Evolutionary conservation across 2,113 vertebrate species (phyloP), one percentile per base, ranked within the genome.

Genomic region (Physeter macrocephalus): DNA sequence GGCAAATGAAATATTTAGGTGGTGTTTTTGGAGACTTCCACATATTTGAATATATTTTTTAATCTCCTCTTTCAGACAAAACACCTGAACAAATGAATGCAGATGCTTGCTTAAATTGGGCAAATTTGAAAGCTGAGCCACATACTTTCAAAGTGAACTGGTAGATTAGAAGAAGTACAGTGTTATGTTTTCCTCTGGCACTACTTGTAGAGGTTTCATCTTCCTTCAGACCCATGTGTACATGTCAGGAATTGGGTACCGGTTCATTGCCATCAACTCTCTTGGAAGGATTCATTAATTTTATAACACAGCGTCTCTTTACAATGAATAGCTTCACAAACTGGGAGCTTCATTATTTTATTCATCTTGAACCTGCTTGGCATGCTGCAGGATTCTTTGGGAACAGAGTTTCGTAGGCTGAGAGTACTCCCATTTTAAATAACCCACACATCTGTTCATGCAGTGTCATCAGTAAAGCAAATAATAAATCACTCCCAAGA

Each of bases 261-360:
- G 23, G 78, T 81, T 95, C 57, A 80, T 94, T 97, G 96, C 97
- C 92, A 97, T 88, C 96, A 97, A 92, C 64, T 64, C 62, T 94
- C 91, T 97, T 96, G 94, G 95, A 98, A 95, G 66, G 74, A 95
- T 95, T 98, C 95, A 95, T 98, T 98, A 97, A 95, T 97, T 98
- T 97, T 93, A 97, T 96, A 98, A 98, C 80, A 96, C 74, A 83
- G 57, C 80, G 80, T 92, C 83, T 94, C 93, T 97, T 94, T 92
- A 84, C 83, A 69, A 93, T 88, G 97, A 98, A 93, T 66, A 61
- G 89, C 81, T 95, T 83, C 21, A 41, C 95, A 97, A 95, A 77
- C 80, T 41, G 23, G 77, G 69, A 97, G 84, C 80, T 93, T 93
- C n/a, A 14, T 94, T 96, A 81, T 93, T 95, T 95, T 93, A 83